Evolutionary conservation across 53 echinoderm and acorn worm genomes (phyloP), one percentile per base, ranked within the genome.

Genomic region (Zoroaster sp.): DNA sequence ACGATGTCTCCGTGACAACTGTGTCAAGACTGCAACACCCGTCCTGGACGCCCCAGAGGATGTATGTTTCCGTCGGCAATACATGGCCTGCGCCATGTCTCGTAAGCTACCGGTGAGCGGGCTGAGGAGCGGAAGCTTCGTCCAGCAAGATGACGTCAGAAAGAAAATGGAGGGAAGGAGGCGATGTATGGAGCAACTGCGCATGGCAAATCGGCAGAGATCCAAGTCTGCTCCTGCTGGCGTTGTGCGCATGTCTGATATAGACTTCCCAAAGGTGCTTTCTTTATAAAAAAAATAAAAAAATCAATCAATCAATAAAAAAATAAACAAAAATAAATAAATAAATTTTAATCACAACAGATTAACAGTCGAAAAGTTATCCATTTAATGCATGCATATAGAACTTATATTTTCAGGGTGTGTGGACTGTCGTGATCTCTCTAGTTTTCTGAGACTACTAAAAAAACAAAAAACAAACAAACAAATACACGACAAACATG

Each of bases 151-250:
- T 82, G 96, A 96, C 47, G 93, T 96, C 52, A 92, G 96, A 66
- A 96, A 96, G 94, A 96, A 96, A 86, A 96, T 94, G 66, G 96
- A 94, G 14, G 71, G 92, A 15, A 83, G 92, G 63, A 88, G 83
- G 46, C 82, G 90, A 72, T 96, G 96, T 87, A 73, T 96, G 75
- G 90, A 90, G 6, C 92, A 92, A 73, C 76, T 96, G 21, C 69
- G 47, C 44, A 69, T 51, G 49, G 6, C 20, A 14, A 70, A 38
- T 17, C 18, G 49, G 13, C 47, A 85, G 37, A 33, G 85, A 32
- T 45, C 71, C 25, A 85, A 85, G 71, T 85, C 85, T 44, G 85
- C 85, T 17, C 85, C 85, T 14, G 70, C 85, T 23, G 44, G 71
- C 9, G 69, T 85, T 20, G 70, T 70, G 85, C 85, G 71, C 49